Conservation (phyloP, 2,113 vertebrate species). For the Bungarus multicinctus region DNA sequence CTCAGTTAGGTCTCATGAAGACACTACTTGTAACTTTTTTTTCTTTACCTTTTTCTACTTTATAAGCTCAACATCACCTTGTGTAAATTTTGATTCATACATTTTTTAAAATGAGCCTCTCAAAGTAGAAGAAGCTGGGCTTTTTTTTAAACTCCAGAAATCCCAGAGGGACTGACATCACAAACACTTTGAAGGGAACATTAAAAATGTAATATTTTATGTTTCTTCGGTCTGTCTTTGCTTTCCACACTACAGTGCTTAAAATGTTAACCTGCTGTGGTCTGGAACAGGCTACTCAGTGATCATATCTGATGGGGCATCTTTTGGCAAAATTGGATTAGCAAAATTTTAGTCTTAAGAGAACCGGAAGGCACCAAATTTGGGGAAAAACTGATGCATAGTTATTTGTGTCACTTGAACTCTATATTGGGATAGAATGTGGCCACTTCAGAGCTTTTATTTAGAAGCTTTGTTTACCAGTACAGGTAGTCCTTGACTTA, state of each 20-base stretch:
- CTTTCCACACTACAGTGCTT: not conserved
- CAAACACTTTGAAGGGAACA: not conserved
- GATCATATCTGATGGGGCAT: not conserved
- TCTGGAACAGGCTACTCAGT: not conserved
- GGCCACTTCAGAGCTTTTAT: not conserved
- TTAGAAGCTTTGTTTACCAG: not conserved
- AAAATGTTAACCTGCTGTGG: not conserved
- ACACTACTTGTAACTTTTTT: not conserved
- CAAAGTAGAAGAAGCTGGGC: not conserved
- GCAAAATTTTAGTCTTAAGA: not conserved
- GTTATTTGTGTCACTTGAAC: not conserved
- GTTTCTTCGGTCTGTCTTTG: not conserved
- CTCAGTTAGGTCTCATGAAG: not conserved
- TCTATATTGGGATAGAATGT: not conserved
- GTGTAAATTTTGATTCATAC: not conserved
- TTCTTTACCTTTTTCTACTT: not conserved
- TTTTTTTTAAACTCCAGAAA: not conserved
- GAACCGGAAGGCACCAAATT: not conserved
- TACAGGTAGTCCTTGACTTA: not conserved
- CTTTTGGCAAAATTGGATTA: not conserved
- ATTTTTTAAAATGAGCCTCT: not conserved
- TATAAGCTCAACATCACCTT: not conserved
- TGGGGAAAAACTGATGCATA: not conserved
- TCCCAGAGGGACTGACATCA: not conserved
- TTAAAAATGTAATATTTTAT: not conserved